Evolutionary conservation across 2,797 vertebrate genomes (phyloP).

Genomic region (Garrulus glandarius): DNA sequence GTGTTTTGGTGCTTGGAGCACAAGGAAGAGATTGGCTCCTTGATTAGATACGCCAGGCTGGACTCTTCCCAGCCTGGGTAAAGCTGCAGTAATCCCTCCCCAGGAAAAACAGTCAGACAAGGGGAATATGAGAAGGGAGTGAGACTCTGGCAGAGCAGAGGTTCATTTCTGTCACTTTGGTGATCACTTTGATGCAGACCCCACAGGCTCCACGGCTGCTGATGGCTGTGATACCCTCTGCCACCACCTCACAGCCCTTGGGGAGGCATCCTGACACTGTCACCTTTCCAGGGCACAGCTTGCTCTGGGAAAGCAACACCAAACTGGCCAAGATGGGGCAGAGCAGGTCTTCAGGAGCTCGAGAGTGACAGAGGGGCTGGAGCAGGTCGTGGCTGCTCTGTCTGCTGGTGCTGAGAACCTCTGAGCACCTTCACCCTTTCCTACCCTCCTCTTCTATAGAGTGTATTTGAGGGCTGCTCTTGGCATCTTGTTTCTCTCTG

Average conservation of each 20-base stretch:
- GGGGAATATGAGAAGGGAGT: background rate
- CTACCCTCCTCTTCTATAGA: background rate
- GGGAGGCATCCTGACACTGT: background rate
- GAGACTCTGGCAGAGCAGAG: rapidly evolving
- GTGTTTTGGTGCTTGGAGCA: background rate
- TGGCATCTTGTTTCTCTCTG: background rate
- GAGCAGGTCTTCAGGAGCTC: background rate
- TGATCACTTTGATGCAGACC: background rate
- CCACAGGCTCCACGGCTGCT: rapidly evolving
- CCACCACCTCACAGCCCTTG: background rate
- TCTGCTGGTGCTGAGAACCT: background rate
- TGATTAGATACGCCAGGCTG: background rate
- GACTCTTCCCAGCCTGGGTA: background rate
- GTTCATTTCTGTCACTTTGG: background rate
- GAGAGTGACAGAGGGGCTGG: background rate
- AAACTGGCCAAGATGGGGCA: background rate
- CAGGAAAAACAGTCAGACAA: background rate
- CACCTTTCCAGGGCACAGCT: background rate
- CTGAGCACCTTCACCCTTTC: background rate
- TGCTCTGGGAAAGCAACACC: background rate
- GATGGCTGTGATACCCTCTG: background rate
- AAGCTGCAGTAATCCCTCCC: background rate
- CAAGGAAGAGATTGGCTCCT: background rate
- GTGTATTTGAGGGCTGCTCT: background rate
- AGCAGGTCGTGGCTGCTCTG: background rate